Conservation (phyloP, 1,140 invertebrate genomes). For the Halyomorpha halys region DNA sequence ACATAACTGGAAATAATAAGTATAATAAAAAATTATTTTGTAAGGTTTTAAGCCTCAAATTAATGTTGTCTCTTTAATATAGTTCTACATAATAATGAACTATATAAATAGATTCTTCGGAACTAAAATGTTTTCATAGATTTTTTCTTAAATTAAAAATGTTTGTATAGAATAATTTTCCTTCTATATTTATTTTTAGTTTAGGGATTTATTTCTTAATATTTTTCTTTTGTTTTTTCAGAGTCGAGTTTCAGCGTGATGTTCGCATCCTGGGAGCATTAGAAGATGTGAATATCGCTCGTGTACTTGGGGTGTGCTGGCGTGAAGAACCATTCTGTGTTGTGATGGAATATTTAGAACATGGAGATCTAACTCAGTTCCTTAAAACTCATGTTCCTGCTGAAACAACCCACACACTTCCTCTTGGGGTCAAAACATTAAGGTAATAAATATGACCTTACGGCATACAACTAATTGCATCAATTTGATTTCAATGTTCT, state of each 20-base stretch:
- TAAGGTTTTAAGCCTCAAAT: too few relatives aligned
- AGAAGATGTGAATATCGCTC: slow-evolving; percentile 74
- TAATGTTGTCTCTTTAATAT: too few relatives aligned
- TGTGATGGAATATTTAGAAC: slow-evolving; percentile 81
- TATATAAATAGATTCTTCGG: too few relatives aligned
- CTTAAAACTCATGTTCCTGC: slow-evolving; percentile 52
- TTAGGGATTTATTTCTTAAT: not conserved
- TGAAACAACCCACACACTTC: slow-evolving; percentile 44
- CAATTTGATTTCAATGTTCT: too few relatives aligned
- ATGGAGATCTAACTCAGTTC: slow-evolving; percentile 83
- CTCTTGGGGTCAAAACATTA: slow-evolving; percentile 50
- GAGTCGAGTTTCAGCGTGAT: slow-evolving; percentile 80
- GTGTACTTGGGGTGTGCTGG: slow-evolving; percentile 76
- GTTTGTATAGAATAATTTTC: too few relatives aligned
- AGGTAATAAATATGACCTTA: slow-evolving; percentile 37
- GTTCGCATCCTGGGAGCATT: slow-evolving; percentile 76
- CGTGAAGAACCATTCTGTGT: slow-evolving; percentile 72
- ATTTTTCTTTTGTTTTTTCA: slow-evolving; percentile 39
- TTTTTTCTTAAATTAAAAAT: too few relatives aligned
- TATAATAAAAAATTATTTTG: too few relatives aligned
- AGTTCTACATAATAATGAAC: too few relatives aligned
- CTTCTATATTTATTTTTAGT: too few relatives aligned
- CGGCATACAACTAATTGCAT: too few relatives aligned
- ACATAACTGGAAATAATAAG: too few relatives aligned
- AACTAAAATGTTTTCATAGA: too few relatives aligned